Conservation (phyloP, 1,140 invertebrate species). For the Idris sp. region DNA sequence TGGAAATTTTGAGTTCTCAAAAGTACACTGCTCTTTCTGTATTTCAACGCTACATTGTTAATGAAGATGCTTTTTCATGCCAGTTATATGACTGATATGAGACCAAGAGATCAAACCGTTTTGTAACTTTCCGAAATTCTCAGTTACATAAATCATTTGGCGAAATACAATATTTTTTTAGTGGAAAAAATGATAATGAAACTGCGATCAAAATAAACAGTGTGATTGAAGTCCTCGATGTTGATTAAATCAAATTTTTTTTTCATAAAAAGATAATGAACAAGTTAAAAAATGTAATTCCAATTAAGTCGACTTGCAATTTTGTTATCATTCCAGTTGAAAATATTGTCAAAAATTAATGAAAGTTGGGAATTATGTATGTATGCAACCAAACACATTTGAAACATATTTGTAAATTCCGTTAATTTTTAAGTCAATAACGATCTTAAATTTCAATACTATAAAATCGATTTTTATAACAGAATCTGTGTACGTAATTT, state of each 20-base stretch:
- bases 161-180: constrained; percentile 10
- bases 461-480: no score
- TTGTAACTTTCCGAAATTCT: background rate
- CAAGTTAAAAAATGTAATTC: constrained; percentile 9
- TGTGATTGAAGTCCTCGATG: constrained; percentile 7
- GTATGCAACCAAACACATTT: no score
- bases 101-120: no score
- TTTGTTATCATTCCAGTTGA: constrained; percentile 15
- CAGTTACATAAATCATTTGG: background rate
- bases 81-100: no score
- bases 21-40: no score
- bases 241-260: constrained; percentile 3
- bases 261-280: constrained; percentile 15
- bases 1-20: no score
- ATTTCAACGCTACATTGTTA: no score
- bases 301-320: constrained; percentile 3
- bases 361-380: background rate
- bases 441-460: no score
- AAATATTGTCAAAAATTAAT: constrained; percentile 17
- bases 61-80: no score
- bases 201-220: constrained; percentile 4
- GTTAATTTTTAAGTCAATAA: no score
- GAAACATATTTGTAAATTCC: no score
- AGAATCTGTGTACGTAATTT: no score
- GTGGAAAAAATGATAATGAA: constrained; percentile 8